phyloP scores from a whole-genome alignment of 2,113 vertebrate species.

The Pluvialis apricaria region DNA sequence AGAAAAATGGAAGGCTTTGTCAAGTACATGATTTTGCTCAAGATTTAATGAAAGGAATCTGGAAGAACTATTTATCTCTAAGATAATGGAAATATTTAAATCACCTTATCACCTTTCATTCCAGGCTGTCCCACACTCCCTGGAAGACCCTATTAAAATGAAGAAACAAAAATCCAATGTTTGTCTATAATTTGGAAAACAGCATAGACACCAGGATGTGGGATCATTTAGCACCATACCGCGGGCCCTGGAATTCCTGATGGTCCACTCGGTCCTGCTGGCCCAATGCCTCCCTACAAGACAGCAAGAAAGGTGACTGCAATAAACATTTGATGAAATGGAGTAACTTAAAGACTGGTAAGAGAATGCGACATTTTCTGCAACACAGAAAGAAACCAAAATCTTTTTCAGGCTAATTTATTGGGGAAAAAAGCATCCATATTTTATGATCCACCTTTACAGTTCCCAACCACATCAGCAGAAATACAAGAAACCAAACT shows the following conservation, averaged over 20 bases:
- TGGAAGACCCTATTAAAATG: conserved; percentile 81
- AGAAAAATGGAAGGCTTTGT: background rate
- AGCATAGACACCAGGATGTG: background rate
- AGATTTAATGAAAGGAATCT: background rate
- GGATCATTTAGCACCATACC: conserved; percentile 70
- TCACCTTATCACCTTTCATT: conserved; percentile 99
- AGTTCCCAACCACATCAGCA: background rate
- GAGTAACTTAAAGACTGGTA: background rate
- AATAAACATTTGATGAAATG: background rate
- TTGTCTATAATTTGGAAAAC: background rate
- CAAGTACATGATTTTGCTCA: background rate
- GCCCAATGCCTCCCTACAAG: conserved; percentile 82
- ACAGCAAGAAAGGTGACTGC: conserved; percentile 7
- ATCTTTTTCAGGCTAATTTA: background rate
- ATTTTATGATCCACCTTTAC: background rate
- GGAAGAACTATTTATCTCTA: conserved; percentile 46
- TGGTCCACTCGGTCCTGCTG: conserved; percentile 79
- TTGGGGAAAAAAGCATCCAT: rapidly evolving
- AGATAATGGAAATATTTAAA: conserved; percentile 95
- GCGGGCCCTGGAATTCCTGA: conserved; percentile 85
- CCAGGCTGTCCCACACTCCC: conserved; percentile 90
- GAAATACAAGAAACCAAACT: background rate
- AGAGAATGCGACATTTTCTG: background rate
- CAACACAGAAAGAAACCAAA: background rate
- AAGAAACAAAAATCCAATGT: background rate